A percentile compares a stretch with the other conserved stretches of the same genome.
These are phyloP conservation scores for Rhynchonycteris naso DNA, from an alignment of 2,797 vertebrate species.

Conservation along the genomic window DNA sequence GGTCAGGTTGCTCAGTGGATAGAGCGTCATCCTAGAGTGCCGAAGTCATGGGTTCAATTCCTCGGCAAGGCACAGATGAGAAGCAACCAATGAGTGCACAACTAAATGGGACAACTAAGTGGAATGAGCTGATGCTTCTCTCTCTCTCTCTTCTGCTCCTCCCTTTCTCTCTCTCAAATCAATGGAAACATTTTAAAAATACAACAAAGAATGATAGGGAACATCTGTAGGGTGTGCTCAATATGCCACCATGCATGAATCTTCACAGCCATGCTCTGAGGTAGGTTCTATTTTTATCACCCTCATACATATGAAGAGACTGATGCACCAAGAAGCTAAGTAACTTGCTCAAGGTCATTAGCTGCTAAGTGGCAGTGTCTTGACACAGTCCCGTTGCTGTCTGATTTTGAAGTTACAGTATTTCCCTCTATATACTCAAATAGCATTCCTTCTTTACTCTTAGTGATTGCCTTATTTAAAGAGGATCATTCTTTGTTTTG, in stretches of 20 bases:
- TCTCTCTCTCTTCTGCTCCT: no score
- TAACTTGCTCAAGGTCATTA: background rate
- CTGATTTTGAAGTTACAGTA: background rate
- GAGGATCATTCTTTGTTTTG: background rate
- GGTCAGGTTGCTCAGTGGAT: no score
- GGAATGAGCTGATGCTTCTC: no score
- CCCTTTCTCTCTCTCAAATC: no score
- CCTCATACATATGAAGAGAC: background rate
- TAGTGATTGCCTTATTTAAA: background rate
- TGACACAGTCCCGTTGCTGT: background rate
- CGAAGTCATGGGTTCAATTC: no score
- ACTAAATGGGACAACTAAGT: no score
- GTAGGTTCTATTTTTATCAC: background rate
- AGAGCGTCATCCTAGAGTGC: no score
- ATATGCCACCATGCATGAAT: fast-evolving
- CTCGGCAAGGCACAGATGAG: no score
- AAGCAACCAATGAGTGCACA: no score
- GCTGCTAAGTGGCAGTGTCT: background rate
- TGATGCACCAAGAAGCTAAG: background rate
- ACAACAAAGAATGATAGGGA: background rate
- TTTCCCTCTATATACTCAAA: background rate
- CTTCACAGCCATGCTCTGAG: background rate
- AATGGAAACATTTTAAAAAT: no score
- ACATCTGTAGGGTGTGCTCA: fast-evolving
- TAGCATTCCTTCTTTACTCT: background rate